phyloP scores from a whole-genome alignment of 2,888 invertebrate species.

The Zelleria hepariella region DNA sequence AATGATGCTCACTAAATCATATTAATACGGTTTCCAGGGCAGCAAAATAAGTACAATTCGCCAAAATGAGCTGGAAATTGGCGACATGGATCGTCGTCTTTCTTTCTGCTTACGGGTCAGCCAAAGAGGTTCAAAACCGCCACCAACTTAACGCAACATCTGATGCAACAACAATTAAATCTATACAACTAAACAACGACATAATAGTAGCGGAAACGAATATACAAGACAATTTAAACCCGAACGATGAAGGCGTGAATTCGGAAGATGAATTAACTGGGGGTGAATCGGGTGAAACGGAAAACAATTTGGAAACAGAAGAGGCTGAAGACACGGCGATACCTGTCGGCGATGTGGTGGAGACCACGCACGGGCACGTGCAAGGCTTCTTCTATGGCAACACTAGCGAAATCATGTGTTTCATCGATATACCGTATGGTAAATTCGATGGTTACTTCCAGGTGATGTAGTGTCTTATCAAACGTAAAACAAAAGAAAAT shows the following conservation, averaged over 20 bases:
- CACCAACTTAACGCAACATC: background rate
- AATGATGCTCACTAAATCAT: too few species aligned
- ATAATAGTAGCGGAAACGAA: too few species aligned
- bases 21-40: background rate
- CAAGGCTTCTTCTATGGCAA: slow-evolving; percentile 5
- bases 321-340: background rate
- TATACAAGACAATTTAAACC: background rate
- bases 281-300: background rate
- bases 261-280: background rate
- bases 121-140: background rate
- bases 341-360: background rate
- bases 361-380: slow-evolving; percentile 8
- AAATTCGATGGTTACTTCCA: slow-evolving; percentile 15
- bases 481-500: background rate
- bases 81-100: background rate
- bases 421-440: slow-evolving; percentile 37
- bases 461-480: background rate
- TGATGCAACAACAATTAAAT: too few species aligned
- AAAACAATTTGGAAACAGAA: background rate
- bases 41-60: background rate
- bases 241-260: background rate
- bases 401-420: slow-evolving; percentile 1
- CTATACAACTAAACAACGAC: too few species aligned
- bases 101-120: background rate
- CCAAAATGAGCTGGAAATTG: background rate